phyloP scores from a whole-genome alignment of 1,140 invertebrate species.

The Adelges cooleyi region DNA sequence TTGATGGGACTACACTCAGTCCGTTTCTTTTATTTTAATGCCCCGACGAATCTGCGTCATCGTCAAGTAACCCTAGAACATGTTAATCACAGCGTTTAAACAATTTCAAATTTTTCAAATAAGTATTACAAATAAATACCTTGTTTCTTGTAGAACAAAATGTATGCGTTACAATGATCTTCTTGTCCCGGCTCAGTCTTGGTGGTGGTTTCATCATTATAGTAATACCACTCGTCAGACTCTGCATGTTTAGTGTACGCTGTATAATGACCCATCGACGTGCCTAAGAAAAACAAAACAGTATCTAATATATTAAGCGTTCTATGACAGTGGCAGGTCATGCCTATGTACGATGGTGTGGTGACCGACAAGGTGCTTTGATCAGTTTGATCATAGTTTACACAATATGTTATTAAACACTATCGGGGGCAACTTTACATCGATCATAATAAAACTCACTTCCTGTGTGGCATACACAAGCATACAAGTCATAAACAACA shows the following conservation, averaged over 20 bases:
- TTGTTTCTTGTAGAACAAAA: conserved; percentile 56
- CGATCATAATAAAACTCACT: conserved; percentile 43
- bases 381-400: neutral
- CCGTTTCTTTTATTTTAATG: neutral
- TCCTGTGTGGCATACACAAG: conserved; percentile 59
- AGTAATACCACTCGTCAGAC: conserved; percentile 53
- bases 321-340: no score
- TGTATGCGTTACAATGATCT: conserved; percentile 55
- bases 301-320: neutral
- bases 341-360: no score
- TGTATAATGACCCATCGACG: conserved; percentile 58
- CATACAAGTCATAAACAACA: conserved; percentile 51
- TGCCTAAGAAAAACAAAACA: conserved; percentile 43
- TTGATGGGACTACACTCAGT: no score
- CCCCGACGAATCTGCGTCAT: neutral
- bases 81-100: neutral
- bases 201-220: conserved; percentile 52
- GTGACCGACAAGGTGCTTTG: no score
- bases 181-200: conserved; percentile 48
- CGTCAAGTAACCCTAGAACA: neutral
- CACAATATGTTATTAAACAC: neutral
- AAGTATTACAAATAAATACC: conserved; percentile 36
- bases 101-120: neutral
- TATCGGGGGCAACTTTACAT: neutral
- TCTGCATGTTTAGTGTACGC: conserved; percentile 52